Conservation (phyloP, 2,888 invertebrate species). For the Zaprionus bogoriensis region DNA sequence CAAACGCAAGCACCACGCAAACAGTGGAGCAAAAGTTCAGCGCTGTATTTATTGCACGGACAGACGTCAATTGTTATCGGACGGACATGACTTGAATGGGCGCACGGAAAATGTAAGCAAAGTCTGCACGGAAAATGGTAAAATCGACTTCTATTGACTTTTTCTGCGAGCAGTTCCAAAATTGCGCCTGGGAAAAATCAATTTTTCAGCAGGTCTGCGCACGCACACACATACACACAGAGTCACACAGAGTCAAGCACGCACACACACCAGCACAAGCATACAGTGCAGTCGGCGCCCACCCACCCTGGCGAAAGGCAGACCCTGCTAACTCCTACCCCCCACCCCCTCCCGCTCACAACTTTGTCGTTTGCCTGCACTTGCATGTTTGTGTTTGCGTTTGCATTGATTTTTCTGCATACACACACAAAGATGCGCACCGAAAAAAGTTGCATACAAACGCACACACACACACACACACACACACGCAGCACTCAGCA, state of each 20-base stretch:
- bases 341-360: constrained; percentile 13
- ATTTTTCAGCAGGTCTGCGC: constrained; percentile 66
- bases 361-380: constrained; percentile 53
- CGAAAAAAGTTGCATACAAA: constrained; percentile 22
- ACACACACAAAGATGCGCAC: constrained; percentile 44
- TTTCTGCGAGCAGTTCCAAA: too few species aligned
- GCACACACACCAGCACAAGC: constrained; percentile 10
- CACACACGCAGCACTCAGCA: constrained; percentile 47
- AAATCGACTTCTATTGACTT: not conserved
- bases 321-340: constrained; percentile 23
- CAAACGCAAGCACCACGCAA: constrained; percentile 6
- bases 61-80: too few species aligned
- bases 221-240: constrained; percentile 31
- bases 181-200: constrained; percentile 72
- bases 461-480: constrained; percentile 13
- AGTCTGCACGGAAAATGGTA: not conserved
- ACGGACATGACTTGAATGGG: not conserved
- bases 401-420: constrained; percentile 73
- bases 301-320: constrained; percentile 60
- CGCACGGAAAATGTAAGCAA: not conserved
- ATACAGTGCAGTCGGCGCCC: constrained; percentile 51
- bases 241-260: constrained; percentile 10
- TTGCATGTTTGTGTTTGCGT: constrained; percentile 44
- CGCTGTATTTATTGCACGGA: too few species aligned
- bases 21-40: too few species aligned